phyloP scores from a whole-genome alignment of 2,113 vertebrate genomes.

The Nothoprocta perdicaria region DNA sequence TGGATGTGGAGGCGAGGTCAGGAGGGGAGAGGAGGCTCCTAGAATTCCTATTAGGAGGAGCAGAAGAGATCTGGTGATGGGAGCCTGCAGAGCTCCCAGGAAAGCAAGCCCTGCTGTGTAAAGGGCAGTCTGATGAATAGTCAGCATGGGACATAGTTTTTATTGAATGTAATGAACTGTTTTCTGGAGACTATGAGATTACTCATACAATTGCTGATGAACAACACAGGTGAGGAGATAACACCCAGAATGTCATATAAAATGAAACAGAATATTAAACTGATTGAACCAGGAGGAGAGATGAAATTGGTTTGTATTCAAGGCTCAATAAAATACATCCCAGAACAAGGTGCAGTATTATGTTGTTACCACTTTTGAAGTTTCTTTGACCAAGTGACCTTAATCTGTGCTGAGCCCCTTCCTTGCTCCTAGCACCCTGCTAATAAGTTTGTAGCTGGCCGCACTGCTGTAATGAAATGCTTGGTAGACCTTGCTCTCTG shows the following conservation, averaged over 20 bases:
- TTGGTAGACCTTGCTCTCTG: not conserved
- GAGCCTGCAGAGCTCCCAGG: not conserved
- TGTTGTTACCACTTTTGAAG: not conserved
- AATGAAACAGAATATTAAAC: not conserved
- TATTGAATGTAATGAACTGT: not conserved
- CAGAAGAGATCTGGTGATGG: not conserved
- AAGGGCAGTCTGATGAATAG: not conserved
- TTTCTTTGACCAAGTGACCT: not conserved
- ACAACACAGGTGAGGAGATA: not conserved
- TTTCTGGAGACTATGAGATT: not conserved
- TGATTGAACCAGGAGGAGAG: not conserved
- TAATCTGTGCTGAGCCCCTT: not conserved
- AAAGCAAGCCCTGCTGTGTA: not conserved
- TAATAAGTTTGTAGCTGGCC: not conserved
- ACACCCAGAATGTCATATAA: not conserved
- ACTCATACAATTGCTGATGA: not conserved
- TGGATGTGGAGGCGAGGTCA: rapidly evolving
- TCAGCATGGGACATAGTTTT: not conserved
- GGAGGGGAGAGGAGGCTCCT: not conserved
- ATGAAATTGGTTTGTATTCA: not conserved
- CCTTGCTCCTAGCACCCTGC: not conserved
- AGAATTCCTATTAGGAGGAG: not conserved
- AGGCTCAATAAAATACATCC: not conserved
- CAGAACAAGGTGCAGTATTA: not conserved
- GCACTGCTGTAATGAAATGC: not conserved